These are phyloP conservation scores for Canis aureus DNA, from an alignment of 2,113 vertebrate genomes.

Conservation along the genomic window DNA sequence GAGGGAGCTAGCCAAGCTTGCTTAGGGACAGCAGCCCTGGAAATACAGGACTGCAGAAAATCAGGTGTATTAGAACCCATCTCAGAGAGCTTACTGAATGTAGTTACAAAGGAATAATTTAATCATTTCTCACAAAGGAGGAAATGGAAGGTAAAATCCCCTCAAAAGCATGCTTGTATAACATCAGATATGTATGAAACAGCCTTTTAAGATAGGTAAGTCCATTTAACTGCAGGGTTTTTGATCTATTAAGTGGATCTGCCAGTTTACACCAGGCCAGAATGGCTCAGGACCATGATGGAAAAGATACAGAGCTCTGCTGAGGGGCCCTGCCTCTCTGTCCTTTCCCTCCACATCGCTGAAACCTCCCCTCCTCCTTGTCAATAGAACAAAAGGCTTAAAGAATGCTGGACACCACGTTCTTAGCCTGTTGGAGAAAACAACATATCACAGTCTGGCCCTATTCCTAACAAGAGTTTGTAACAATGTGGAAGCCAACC, in stretches of 20 bases:
- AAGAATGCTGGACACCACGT: background rate
- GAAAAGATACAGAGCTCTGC: background rate
- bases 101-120: background rate
- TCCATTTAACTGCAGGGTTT: background rate
- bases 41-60: background rate
- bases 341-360: background rate
- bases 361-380: background rate
- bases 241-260: background rate
- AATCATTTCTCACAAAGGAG: background rate
- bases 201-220: background rate
- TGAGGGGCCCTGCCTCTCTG: background rate
- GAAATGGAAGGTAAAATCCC: background rate
- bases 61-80: background rate
- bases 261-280: background rate
- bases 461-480: background rate
- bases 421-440: background rate
- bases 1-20: background rate
- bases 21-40: background rate
- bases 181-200: background rate
- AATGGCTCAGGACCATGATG: background rate
- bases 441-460: background rate
- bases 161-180: background rate
- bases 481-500: background rate
- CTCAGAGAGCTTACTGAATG: background rate
- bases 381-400: background rate